Base-by-base conservation (phyloP, 2,888 invertebrate species). In the Melanophora roralis region DNA sequence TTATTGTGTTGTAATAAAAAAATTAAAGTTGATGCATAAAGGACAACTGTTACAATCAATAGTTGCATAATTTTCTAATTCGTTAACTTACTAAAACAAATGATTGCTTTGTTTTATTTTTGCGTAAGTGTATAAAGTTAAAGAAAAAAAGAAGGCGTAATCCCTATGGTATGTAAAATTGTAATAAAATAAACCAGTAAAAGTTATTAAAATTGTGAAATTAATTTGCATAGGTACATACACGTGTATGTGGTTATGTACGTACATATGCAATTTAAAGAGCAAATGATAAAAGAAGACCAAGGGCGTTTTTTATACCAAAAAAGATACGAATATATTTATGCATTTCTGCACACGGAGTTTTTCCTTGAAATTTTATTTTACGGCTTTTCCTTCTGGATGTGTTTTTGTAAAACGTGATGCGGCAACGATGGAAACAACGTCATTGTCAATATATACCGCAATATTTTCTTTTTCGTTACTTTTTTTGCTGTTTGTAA, bases 161-260 rank as follows among this genome's bases (percentile, higher is more conserved):
- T 23, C n/a, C 43, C 45, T 74, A 14, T 72, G 65, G 47, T 65
- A 65, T 64, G 72, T 72, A 73, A 32, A 38, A 1, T 43, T n/a
- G n/a, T n/a, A n/a, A 14, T 12, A 45, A 40, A n/a, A 16, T 43
- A 27, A 32, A 14, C n/a, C 19, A 47, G 43, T 64, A 23, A 74
- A 67, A 67, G 59, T 73, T 69, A 49, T 57, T 55, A 57, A 49
- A 57, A 59, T 77, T 77, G 69, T 77, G 76, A 69, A 71, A 77
- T 71, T 71, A 47, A 69, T 64, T 64, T 71, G 16, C 69, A 57
- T 55, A 64, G n/a, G n/a, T n/a, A n/a, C n/a, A n/a, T n/a, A n/a
- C n/a, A n/a, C n/a, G n/a, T n/a, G n/a, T n/a, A n/a, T n/a, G n/a
- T n/a, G n/a, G n/a, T n/a, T n/a, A n/a, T n/a, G n/a, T n/a, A n/a